Evolutionary conservation across 2,797 vertebrate species (phyloP).

Genomic region (Hephaestus fuliginosus): DNA sequence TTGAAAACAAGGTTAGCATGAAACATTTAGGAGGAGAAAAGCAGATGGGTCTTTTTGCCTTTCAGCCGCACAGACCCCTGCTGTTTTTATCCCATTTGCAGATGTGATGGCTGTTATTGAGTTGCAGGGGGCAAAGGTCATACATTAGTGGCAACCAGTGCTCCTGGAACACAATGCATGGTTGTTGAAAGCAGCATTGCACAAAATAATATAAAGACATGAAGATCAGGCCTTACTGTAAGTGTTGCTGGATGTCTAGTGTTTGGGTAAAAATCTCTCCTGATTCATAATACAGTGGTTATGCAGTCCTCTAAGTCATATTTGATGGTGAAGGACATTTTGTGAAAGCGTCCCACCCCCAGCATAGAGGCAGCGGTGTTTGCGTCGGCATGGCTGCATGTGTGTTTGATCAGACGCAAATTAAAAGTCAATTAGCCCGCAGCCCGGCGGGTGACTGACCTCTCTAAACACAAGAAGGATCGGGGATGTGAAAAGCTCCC

Average conservation of each 20-base stretch:
- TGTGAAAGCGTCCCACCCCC: constrained; percentile 27
- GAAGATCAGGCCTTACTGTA: not conserved
- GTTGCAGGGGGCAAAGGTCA: not conserved
- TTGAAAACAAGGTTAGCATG: too few relatives aligned
- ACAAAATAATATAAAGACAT: constrained; percentile 5
- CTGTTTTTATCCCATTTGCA: not conserved
- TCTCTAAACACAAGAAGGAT: constrained; percentile 72
- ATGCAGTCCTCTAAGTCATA: not conserved
- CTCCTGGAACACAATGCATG: not conserved
- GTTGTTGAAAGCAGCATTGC: constrained; percentile 9
- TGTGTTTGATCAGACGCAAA: constrained; percentile 79
- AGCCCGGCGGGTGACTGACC: constrained; percentile 73
- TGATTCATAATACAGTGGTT: not conserved
- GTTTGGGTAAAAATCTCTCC: not conserved
- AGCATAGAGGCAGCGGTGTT: not conserved
- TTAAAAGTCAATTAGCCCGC: constrained; percentile 85
- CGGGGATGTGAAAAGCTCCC: constrained; percentile 65
- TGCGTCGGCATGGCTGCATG: constrained; percentile 30
- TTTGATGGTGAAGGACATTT: constrained; percentile 60
- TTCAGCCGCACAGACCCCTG: too few relatives aligned
- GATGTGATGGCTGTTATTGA: too few relatives aligned
- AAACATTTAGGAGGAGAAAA: not conserved
- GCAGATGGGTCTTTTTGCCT: not conserved
- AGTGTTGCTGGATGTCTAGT: not conserved
- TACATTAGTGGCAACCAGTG: not conserved